Evolutionary conservation across 2,797 vertebrate genomes (phyloP).

Genomic region (Falco naumanni): DNA sequence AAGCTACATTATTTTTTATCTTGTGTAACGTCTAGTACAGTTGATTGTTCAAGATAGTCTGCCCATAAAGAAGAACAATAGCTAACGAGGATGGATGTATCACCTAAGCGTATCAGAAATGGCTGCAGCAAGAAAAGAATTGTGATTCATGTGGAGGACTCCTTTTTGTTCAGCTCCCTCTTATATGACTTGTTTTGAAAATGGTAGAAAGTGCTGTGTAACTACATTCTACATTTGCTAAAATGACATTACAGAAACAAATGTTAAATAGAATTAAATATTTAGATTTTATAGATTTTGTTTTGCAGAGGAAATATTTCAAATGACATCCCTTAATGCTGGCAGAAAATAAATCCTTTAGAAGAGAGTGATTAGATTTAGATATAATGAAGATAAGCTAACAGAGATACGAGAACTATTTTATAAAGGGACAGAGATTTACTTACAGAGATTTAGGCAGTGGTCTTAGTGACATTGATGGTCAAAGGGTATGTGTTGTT

Average conservation of each 20-base stretch:
- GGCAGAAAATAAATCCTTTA: slow-evolving; percentile 10
- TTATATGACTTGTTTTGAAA: slow-evolving; percentile 26
- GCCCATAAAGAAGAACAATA: slow-evolving; percentile 61
- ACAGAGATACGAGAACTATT: slow-evolving; percentile 7
- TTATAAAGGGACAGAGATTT: neutral
- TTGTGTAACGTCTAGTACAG: neutral
- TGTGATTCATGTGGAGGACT: slow-evolving; percentile 55
- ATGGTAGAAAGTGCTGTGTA: neutral
- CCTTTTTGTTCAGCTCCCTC: slow-evolving; percentile 44
- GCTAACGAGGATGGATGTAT: slow-evolving; percentile 76
- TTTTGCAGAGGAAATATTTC: slow-evolving; percentile 58
- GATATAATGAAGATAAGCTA: slow-evolving; percentile 34
- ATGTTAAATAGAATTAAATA: slow-evolving; percentile 31
- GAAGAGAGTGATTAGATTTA: neutral
- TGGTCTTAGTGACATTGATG: neutral
- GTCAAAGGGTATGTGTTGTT: neutral
- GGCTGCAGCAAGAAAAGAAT: slow-evolving; percentile 59
- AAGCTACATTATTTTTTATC: slow-evolving; percentile 58
- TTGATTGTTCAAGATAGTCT: slow-evolving; percentile 57
- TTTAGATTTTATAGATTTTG: neutral
- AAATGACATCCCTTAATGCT: neutral
- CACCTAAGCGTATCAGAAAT: slow-evolving; percentile 69
- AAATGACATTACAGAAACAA: slow-evolving; percentile 56
- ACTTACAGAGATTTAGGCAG: neutral
- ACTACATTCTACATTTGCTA: slow-evolving; percentile 21